Base-by-base conservation (phyloP, 2,113 vertebrate species). In the Eclectus roratus region DNA sequence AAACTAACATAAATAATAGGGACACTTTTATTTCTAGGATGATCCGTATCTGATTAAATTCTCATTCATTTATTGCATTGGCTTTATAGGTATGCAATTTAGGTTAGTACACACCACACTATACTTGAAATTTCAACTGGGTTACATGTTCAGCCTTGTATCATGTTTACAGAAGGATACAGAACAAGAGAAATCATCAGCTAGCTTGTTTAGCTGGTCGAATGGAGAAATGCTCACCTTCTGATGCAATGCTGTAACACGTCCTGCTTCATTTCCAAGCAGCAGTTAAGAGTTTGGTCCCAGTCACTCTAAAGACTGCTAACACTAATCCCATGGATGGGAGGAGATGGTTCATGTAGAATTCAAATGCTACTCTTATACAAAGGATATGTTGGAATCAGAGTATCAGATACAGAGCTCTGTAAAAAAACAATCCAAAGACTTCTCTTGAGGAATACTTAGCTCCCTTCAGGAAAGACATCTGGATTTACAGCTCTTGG, bases 231-330 rank as follows among this genome's bases (percentile, higher is more conserved):
- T 6, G 61, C 11, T 11, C 41, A 56, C 29, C 66, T 49, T 70
- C 44, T 44, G 24, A 76, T 33, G 24, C 28, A 50, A 33, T 21
- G 24, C 56, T 5, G 0, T 24, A 61, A 71, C 29, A 49, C 0
- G 1, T 41, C 28, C 35, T 50, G 68, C 50, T 84, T 35, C 16
- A 20, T 33, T 71, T 76, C 68, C 66, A 50, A 35, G 50, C 14
- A 71, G 68, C 41, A 28, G 43, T 43, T 39, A 31, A 28, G 64
- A 61, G 28, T 44, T 49, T 47, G 21, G 33, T 63, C 52, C 52
- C 1, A 0, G 24, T 65, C 44, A 39, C 17, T 28, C 46, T 18
- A 37, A 83, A 71, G 47, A 55, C 37, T 24, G 31, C 14, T 17
- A 66, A 65, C 15, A 35, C n/a, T 35, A 53, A 44, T 50, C 17